phyloP scores from a whole-genome alignment of 2,888 invertebrate genomes.

The Xestobium rufovillosum region DNA sequence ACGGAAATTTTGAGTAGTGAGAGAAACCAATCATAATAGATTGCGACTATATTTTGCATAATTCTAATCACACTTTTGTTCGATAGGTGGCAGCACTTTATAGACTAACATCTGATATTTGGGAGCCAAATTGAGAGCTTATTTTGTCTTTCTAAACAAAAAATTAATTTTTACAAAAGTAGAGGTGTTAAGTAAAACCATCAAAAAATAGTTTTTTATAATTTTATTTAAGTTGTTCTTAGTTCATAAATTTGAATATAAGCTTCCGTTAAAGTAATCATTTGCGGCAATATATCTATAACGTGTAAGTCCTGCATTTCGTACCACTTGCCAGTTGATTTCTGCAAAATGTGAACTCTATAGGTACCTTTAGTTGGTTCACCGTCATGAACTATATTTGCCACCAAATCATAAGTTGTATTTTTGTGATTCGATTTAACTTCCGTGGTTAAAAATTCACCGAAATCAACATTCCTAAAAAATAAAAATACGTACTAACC shows the following conservation, averaged over 20 bases:
- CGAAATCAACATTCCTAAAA: slow-evolving; percentile 91
- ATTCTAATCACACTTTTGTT: too few relatives aligned
- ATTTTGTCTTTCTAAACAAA: too few relatives aligned
- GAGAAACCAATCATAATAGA: too few relatives aligned
- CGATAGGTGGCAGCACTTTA: too few relatives aligned
- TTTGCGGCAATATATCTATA: slow-evolving; percentile 95
- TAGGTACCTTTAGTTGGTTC: slow-evolving; percentile 93
- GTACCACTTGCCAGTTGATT: slow-evolving; percentile 76
- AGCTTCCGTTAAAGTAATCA: slow-evolving; percentile 98
- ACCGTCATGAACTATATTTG: slow-evolving; percentile 98
- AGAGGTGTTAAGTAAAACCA: too few relatives aligned
- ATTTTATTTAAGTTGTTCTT: too few relatives aligned
- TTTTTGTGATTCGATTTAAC: slow-evolving; percentile 67
- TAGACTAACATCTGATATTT: too few relatives aligned
- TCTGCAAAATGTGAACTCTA: slow-evolving; percentile 87
- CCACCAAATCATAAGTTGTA: slow-evolving; percentile 94
- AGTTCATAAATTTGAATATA: slow-evolving; percentile 87
- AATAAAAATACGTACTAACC: slow-evolving; percentile 15
- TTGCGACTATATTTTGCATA: too few relatives aligned
- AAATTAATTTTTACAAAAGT: too few relatives aligned
- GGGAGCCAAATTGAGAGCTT: too few relatives aligned
- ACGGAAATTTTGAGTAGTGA: too few relatives aligned
- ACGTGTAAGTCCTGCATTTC: slow-evolving; percentile 95
- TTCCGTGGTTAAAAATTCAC: slow-evolving; percentile 85
- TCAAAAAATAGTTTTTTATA: too few relatives aligned